These are phyloP conservation scores for Callitettix versicolor DNA, from an alignment of 1,140 invertebrate genomes.

Conservation along the genomic window DNA sequence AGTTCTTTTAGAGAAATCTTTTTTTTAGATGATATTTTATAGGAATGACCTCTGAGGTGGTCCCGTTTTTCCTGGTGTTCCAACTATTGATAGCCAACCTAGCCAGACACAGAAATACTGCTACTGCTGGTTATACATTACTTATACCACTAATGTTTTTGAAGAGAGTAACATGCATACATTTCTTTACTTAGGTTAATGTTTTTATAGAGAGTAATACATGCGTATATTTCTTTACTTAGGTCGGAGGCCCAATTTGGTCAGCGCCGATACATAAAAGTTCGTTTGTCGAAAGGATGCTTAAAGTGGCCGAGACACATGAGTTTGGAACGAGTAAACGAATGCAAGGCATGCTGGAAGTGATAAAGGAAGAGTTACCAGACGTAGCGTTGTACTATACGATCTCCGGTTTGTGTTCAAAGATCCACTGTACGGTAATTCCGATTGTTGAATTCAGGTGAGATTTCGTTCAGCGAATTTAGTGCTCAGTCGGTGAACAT, in stretches of 20 bases:
- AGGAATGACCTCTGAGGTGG: no score
- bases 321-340: slow-evolving; percentile 58
- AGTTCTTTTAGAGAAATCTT: no score
- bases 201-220: slow-evolving; percentile 9
- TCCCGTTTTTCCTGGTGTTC: no score
- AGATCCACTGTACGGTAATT: slow-evolving; percentile 17
- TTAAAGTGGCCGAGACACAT: slow-evolving; percentile 32
- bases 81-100: no score
- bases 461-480: no score
- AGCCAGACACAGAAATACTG: no score
- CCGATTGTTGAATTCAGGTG: slow-evolving; percentile 18
- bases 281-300: slow-evolving; percentile 56
- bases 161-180: no score
- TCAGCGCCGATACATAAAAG: slow-evolving; percentile 69
- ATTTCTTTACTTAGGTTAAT: no score
- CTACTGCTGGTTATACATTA: no score
- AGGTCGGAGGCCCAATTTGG: slow-evolving; percentile 93
- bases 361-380: slow-evolving; percentile 65
- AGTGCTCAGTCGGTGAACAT: no score
- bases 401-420: slow-evolving; percentile 30
- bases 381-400: slow-evolving; percentile 82
- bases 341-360: slow-evolving; percentile 58
- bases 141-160: no score
- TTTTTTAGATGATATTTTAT: no score
- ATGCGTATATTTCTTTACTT: slow-evolving; percentile 23